Conservation (phyloP, 2,797 vertebrate genomes). For the Oryzias dopingdopingensis region DNA sequence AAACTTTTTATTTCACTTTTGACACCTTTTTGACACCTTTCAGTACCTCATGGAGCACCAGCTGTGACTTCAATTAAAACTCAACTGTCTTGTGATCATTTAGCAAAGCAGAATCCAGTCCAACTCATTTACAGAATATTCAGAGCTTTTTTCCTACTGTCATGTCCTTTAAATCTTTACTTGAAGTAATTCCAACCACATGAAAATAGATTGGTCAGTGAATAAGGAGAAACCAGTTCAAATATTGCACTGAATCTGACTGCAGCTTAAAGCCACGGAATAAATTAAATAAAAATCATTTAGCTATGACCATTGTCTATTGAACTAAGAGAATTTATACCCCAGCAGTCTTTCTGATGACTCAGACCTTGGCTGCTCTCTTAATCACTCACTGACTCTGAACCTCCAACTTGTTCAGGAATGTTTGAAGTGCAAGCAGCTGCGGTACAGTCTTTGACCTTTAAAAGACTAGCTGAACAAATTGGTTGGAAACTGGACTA, state of each 20-base stretch:
- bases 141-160: background rate
- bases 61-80: background rate
- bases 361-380: conserved; percentile 35
- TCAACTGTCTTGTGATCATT: background rate
- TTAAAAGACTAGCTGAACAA: conserved; percentile 27
- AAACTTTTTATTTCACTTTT: too few relatives aligned
- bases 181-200: background rate
- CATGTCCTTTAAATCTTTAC: too few relatives aligned
- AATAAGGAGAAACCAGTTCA: conserved; percentile 28
- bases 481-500: conserved; percentile 16
- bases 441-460: conserved; percentile 18
- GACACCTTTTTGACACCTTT: too few relatives aligned
- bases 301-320: conserved; percentile 38
- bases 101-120: background rate
- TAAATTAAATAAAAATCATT: conserved; percentile 44
- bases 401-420: conserved; percentile 22
- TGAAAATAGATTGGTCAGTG: conserved; percentile 12
- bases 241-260: conserved; percentile 35
- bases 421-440: conserved; percentile 29
- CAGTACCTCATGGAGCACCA: too few relatives aligned
- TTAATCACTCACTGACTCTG: conserved; percentile 41
- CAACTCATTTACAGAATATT: background rate
- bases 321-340: conserved; percentile 43
- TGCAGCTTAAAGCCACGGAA: conserved; percentile 21
- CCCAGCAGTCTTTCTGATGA: conserved; percentile 24